Conservation (phyloP, 2,888 invertebrate genomes). For the Lumbricus terrestris region DNA sequence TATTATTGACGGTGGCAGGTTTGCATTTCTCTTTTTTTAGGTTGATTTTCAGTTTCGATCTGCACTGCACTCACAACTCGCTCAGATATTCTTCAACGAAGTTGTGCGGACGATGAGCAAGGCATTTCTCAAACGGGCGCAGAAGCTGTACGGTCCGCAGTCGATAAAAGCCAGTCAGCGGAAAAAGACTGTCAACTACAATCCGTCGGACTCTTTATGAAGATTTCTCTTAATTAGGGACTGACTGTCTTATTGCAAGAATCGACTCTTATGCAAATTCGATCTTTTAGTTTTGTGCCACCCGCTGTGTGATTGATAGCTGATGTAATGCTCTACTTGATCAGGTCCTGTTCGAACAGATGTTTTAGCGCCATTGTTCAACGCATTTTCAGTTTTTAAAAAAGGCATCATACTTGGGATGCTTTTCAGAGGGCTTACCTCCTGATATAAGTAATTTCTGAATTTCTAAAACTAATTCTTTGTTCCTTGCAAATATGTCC, state of each 20-base stretch:
- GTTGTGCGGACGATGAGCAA: conserved; percentile 93
- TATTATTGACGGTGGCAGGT: not conserved
- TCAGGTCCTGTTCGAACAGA: not conserved
- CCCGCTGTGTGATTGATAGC: not conserved
- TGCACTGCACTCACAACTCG: conserved; percentile 80
- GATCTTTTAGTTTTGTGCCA: not conserved
- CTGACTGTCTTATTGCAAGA: too few relatives aligned
- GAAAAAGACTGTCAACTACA: not conserved
- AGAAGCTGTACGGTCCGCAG: conserved; percentile 71
- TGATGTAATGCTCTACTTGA: not conserved
- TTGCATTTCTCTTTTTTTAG: conserved; percentile 45
- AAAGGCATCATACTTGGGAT: too few relatives aligned
- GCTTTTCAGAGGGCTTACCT: too few relatives aligned
- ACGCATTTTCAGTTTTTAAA: too few relatives aligned
- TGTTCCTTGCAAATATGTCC: too few relatives aligned
- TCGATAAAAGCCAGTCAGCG: conserved; percentile 44
- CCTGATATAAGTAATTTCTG: too few relatives aligned
- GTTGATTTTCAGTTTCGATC: conserved; percentile 84
- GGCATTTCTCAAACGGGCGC: conserved; percentile 85
- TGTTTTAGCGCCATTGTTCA: not conserved
- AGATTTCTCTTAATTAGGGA: too few relatives aligned
- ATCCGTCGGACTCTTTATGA: not conserved
- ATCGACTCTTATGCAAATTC: not conserved
- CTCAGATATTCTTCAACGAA: conserved; percentile 91
- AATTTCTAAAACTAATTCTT: too few relatives aligned